A percentile compares a stretch with the other conserved stretches of the same genome.
These are phyloP conservation scores for Fabriciana adippe DNA, from an alignment of 2,888 invertebrate species.

Conservation along the genomic window DNA sequence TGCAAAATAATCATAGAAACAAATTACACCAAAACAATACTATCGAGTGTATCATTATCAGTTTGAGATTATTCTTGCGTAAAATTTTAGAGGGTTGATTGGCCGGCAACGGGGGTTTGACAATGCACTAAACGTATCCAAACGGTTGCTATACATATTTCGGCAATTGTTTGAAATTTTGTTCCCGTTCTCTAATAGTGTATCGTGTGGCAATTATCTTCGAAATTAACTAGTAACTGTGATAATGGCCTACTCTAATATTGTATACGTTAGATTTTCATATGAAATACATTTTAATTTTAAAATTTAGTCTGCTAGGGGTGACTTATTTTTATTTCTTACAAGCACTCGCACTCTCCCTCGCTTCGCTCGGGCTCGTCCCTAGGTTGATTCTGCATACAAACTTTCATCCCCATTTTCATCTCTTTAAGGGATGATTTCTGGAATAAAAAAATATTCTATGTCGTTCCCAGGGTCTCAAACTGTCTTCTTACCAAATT, in stretches of 20 bases:
- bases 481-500: too few species aligned
- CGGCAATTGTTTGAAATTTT: constrained; percentile 69
- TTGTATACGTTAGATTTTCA: too few species aligned
- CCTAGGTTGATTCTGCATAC: too few species aligned
- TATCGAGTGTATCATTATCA: constrained; percentile 62
- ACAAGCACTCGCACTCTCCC: too few species aligned
- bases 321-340: too few species aligned
- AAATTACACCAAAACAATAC: constrained; percentile 66
- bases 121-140: constrained; percentile 64
- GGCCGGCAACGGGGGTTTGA: constrained; percentile 55
- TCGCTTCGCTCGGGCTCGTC: too few species aligned
- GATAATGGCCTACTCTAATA: background rate
- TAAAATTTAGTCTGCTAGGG: too few species aligned
- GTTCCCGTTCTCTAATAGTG: constrained; percentile 63
- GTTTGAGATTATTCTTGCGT: constrained; percentile 51
- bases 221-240: background rate
- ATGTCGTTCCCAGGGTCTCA: too few species aligned
- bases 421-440: too few species aligned
- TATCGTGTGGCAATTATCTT: background rate
- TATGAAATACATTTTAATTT: too few species aligned
- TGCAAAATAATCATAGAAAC: constrained; percentile 62
- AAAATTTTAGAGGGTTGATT: constrained; percentile 52
- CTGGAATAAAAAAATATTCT: too few species aligned
- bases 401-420: too few species aligned
- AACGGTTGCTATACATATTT: constrained; percentile 68